Conservation (phyloP, 2,888 invertebrate genomes). For the Patella caerulea region DNA sequence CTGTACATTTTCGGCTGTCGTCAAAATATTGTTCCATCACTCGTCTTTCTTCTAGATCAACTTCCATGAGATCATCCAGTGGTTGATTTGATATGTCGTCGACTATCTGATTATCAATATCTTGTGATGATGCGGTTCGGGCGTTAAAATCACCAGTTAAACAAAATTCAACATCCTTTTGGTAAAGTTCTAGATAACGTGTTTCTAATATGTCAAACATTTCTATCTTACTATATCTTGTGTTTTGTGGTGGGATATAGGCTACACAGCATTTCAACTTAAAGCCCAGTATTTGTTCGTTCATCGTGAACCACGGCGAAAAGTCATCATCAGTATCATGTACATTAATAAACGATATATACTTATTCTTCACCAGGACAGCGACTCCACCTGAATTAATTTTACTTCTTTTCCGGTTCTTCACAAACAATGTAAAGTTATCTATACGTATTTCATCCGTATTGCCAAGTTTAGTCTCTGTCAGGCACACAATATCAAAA, state of each 20-base stretch:
- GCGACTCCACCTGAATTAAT: neutral
- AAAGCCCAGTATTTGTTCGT: neutral
- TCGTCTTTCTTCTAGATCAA: too few species aligned
- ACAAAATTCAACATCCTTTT: neutral
- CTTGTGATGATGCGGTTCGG: neutral
- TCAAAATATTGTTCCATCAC: too few species aligned
- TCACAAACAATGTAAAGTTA: neutral
- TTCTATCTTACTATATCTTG: neutral
- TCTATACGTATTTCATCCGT: neutral
- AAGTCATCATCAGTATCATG: constrained; percentile 3
- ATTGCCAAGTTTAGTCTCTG: neutral
- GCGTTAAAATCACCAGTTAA: neutral
- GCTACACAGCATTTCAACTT: neutral
- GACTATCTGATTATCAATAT: too few species aligned
- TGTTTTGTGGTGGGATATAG: neutral
- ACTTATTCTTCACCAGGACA: neutral
- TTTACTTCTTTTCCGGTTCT: neutral
- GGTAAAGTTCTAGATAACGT: neutral
- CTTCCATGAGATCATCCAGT: too few species aligned
- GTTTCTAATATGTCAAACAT: neutral
- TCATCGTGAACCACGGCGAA: neutral
- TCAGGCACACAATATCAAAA: neutral
- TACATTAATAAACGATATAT: neutral
- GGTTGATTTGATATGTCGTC: too few species aligned
- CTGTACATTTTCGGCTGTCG: too few species aligned